Conservation (phyloP, 1,140 invertebrate genomes). For the Hylyphantes graminicola region DNA sequence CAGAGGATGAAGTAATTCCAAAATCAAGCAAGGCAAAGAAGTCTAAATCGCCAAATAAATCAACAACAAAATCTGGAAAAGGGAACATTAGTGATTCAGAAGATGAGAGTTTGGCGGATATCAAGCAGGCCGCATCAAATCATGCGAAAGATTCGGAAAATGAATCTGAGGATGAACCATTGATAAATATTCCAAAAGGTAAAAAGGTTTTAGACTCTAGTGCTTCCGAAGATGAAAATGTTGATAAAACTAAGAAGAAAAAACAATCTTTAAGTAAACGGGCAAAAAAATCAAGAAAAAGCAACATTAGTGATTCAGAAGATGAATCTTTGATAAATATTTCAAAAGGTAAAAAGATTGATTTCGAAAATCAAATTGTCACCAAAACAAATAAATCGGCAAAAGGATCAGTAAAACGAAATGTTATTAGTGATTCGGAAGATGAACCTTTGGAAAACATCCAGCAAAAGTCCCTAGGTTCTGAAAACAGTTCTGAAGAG, state of each 20-base stretch:
- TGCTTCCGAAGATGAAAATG: constrained; percentile 14
- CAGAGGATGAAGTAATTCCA: neutral
- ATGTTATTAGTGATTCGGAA: neutral
- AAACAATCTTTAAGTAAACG: neutral
- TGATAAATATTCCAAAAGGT: neutral
- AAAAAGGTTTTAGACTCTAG: neutral
- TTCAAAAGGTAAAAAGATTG: neutral
- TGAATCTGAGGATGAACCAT: neutral
- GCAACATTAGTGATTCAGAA: constrained; percentile 9
- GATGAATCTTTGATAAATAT: neutral
- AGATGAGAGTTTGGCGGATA: constrained; percentile 1
- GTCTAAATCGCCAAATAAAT: neutral
- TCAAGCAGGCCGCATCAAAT: neutral
- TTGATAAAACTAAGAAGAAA: neutral
- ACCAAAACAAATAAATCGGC: neutral
- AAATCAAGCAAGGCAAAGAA: neutral
- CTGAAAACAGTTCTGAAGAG: neutral
- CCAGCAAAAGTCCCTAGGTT: neutral
- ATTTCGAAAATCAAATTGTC: neutral
- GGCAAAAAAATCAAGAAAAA: neutral
- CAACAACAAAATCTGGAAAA: neutral
- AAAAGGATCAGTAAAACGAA: neutral
- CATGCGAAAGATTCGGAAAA: neutral
- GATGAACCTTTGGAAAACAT: constrained; percentile 23
- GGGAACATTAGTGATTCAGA: constrained; percentile 6